Evolutionary conservation across 2,888 invertebrate genomes (phyloP).

Genomic region (Cephus pygmeus): DNA sequence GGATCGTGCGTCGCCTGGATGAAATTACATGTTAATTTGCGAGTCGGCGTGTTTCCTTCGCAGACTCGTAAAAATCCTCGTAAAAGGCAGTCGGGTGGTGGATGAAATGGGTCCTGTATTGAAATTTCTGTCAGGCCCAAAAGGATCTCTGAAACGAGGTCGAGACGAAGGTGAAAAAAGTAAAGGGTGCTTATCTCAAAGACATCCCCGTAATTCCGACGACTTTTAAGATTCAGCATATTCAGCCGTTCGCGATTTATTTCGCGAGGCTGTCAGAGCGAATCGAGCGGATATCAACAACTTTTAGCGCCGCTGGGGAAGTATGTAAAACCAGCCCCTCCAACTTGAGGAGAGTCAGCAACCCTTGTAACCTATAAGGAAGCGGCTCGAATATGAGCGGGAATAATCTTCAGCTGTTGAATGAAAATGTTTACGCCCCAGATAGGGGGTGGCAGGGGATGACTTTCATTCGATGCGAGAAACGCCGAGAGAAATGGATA

Average conservation of each 20-base stretch:
- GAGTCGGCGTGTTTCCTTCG: constrained; percentile 35
- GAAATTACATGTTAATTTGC: constrained; percentile 35
- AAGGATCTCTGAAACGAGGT: background rate
- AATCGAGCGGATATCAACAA: constrained; percentile 23
- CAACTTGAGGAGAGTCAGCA: constrained; percentile 8
- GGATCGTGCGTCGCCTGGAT: background rate
- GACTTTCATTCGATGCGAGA: background rate
- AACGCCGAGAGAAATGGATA: background rate
- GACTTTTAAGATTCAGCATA: constrained; percentile 2
- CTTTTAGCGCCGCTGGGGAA: constrained; percentile 17
- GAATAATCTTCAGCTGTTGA: constrained; percentile 22
- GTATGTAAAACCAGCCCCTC: constrained; percentile 11
- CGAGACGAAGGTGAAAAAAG: background rate
- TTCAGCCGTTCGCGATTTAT: constrained; percentile 16
- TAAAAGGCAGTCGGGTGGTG: constrained; percentile 30
- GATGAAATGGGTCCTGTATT: background rate
- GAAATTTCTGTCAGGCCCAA: background rate
- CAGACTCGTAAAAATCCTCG: constrained; percentile 39
- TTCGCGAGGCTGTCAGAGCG: constrained; percentile 19
- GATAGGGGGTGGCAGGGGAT: background rate
- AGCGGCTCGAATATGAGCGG: constrained; percentile 20
- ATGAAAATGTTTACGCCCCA: constrained; percentile 20
- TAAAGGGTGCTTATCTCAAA: background rate
- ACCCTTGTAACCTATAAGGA: constrained; percentile 22
- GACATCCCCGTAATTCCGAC: background rate